These are phyloP conservation scores for Spatulosminthurus flaviceps DNA, from an alignment of 2,888 invertebrate genomes.

Conservation along the genomic window DNA sequence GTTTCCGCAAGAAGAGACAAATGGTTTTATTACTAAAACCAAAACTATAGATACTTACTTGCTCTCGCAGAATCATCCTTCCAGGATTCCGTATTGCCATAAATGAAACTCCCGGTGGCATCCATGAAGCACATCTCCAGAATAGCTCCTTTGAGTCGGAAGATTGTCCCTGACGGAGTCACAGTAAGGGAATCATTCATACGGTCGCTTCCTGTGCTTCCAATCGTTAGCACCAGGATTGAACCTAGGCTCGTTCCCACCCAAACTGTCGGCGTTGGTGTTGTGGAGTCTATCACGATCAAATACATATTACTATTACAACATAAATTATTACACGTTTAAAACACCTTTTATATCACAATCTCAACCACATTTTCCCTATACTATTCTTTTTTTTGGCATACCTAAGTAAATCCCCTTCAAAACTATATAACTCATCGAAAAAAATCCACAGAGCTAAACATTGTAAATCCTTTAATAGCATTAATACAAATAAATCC, in stretches of 20 bases:
- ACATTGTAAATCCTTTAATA: too few relatives aligned
- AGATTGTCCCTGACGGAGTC: constrained; percentile 89
- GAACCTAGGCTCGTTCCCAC: constrained; percentile 97
- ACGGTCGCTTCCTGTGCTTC: constrained; percentile 80
- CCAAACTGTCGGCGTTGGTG: constrained; percentile 89
- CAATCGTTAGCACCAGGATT: constrained; percentile 90
- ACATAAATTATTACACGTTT: constrained; percentile 19
- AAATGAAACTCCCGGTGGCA: constrained; percentile 90
- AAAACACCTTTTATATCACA: too few relatives aligned
- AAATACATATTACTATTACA: constrained; percentile 1
- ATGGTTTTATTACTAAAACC: too few relatives aligned
- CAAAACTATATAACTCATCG: too few relatives aligned
- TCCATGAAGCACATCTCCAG: constrained; percentile 95
- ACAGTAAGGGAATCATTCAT: constrained; percentile 87
- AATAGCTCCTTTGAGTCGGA: constrained; percentile 95
- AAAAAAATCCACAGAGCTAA: too few relatives aligned
- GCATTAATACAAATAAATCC: too few relatives aligned
- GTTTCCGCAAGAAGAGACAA: too few relatives aligned
- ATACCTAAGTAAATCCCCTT: too few relatives aligned
- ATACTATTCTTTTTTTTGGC: too few relatives aligned
- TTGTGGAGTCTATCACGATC: constrained; percentile 76
- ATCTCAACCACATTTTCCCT: too few relatives aligned
- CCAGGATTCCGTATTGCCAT: constrained; percentile 83
- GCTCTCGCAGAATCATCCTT: constrained; percentile 77
- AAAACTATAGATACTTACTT: constrained; percentile 50